These are phyloP conservation scores for Charina bottae DNA, from an alignment of 2,113 vertebrate species.

Conservation along the genomic window DNA sequence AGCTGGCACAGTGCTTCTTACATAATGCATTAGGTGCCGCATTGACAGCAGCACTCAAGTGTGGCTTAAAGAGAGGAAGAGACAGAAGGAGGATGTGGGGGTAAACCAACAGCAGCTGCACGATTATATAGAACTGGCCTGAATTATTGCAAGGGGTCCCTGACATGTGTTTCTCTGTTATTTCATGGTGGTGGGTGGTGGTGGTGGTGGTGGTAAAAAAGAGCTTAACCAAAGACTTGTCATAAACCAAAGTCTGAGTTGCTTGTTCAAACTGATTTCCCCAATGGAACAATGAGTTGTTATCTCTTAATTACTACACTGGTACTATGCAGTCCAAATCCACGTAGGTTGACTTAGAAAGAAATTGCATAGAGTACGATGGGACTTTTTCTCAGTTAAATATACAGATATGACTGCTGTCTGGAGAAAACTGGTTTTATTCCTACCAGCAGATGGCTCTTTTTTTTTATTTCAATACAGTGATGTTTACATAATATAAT, in stretches of 20 bases:
- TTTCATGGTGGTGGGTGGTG: no score
- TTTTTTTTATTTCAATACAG: slow-evolving; percentile 14
- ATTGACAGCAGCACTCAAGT: slow-evolving; percentile 30
- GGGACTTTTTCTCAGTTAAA: background rate
- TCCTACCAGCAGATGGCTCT: background rate
- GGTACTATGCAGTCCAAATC: background rate
- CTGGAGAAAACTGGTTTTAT: background rate
- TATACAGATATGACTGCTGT: background rate
- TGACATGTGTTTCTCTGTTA: slow-evolving; percentile 20
- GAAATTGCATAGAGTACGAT: background rate
- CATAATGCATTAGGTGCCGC: slow-evolving; percentile 39
- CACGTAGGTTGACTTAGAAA: background rate
- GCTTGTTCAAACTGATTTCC: background rate
- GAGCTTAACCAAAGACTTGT: background rate
- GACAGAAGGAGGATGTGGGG: slow-evolving; percentile 19
- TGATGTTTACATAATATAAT: background rate
- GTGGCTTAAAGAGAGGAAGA: slow-evolving; percentile 25
- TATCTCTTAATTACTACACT: background rate
- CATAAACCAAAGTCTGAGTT: background rate
- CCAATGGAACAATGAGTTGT: accelerated
- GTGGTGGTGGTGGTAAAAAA: background rate
- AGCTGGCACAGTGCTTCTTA: slow-evolving; percentile 57
- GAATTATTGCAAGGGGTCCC: slow-evolving; percentile 27
- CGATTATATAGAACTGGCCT: slow-evolving; percentile 3
- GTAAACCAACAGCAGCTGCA: background rate